A percentile compares a stretch with the other conserved stretches of the same genome.
These are phyloP conservation scores for zebrafish (Danio rerio) DNA, from an alignment of 2,113 vertebrate species.

Conservation along the genomic window GRCz12tu NC_133185.1:11194501-11195000, in stretches of 20 bases:
- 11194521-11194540: too few species aligned
- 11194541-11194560: too few species aligned
- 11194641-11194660: too few species aligned
- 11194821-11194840: background rate
- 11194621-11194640: too few species aligned
- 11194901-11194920: background rate
- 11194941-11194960: conserved; percentile 3
- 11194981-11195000: conserved; percentile 26
- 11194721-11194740: background rate
- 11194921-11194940: conserved; percentile 16
- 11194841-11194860: background rate
- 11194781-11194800: background rate
- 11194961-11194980: conserved; percentile 33
- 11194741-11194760: background rate
- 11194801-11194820: background rate
- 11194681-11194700: too few species aligned
- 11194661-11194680: too few species aligned
- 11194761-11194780: background rate
- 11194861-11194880: conserved; percentile 10
- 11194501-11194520: too few species aligned
- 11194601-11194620: too few species aligned
- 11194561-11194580: too few species aligned
- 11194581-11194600: too few species aligned
- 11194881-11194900: conserved; percentile 11
- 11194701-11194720: background rate